phyloP scores from a whole-genome alignment of 2,797 vertebrate genomes.

The Phalanger gymnotis region DNA sequence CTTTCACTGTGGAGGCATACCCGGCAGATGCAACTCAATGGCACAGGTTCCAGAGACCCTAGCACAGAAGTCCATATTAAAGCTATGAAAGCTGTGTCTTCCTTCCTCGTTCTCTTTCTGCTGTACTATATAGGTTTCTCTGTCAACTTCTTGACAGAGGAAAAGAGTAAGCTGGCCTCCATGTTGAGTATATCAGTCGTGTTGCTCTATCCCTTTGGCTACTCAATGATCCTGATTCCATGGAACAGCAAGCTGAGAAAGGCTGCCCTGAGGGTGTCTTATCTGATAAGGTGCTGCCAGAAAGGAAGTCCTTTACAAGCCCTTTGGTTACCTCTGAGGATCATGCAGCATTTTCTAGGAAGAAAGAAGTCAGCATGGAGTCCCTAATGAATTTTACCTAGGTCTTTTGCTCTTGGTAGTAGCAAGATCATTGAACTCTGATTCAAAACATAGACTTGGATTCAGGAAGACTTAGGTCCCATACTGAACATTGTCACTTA shows the following conservation, averaged over 20 bases:
- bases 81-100: background rate
- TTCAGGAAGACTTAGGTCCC: too few relatives aligned
- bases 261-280: background rate
- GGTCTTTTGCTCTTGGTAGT: too few relatives aligned
- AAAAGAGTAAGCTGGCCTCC: background rate
- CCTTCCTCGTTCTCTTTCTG: background rate
- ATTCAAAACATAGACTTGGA: too few relatives aligned
- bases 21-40: background rate
- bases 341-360: too few relatives aligned
- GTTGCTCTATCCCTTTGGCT: too few relatives aligned
- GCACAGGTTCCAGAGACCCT: background rate
- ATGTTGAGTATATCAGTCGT: background rate
- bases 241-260: background rate
- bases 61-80: background rate
- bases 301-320: too few relatives aligned
- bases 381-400: too few relatives aligned
- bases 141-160: background rate
- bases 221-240: background rate
- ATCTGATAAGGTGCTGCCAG: too few relatives aligned
- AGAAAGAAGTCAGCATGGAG: too few relatives aligned
- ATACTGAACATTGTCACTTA: too few relatives aligned
- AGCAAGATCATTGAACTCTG: too few relatives aligned
- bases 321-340: too few relatives aligned
- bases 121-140: background rate
- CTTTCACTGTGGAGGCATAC: background rate